phyloP scores from a whole-genome alignment of 1,140 invertebrate genomes.

The Pachyrhynchus sulphureomaculatus region DNA sequence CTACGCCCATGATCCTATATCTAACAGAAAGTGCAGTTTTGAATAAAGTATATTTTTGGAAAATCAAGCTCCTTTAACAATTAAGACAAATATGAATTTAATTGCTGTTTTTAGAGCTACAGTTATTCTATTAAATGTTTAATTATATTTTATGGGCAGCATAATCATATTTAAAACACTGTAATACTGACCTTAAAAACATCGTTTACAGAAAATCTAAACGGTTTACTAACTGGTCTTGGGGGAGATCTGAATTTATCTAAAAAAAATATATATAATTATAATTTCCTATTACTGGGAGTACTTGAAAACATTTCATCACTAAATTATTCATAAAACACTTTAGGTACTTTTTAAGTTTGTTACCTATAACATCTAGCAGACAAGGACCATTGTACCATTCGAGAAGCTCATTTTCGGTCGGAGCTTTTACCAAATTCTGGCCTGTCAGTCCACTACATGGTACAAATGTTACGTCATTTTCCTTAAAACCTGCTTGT shows the following conservation, averaged over 20 bases:
- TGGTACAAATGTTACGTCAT: conserved; percentile 88
- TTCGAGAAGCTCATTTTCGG: conserved; percentile 64
- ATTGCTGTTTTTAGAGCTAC: too few relatives aligned
- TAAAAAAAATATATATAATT: conserved; percentile 41
- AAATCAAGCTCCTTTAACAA: too few relatives aligned
- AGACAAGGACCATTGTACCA: conserved; percentile 89
- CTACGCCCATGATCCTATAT: too few relatives aligned
- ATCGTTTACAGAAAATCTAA: conserved; percentile 91
- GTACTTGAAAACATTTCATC: too few relatives aligned
- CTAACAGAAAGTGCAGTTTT: too few relatives aligned
- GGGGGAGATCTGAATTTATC: conserved; percentile 83
- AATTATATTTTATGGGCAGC: too few relatives aligned
- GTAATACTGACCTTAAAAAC: conserved; percentile 72
- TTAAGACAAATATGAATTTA: too few relatives aligned
- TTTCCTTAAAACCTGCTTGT: conserved; percentile 91
- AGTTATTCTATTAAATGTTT: too few relatives aligned
- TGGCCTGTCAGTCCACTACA: conserved; percentile 94
- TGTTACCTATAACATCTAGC: conserved; percentile 76
- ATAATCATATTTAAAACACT: background rate
- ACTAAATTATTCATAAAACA: too few relatives aligned
- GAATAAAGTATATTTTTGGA: too few relatives aligned
- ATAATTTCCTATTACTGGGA: too few relatives aligned
- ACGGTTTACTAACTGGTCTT: conserved; percentile 82
- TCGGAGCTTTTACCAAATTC: conserved; percentile 77
- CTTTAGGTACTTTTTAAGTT: too few relatives aligned